These are phyloP conservation scores for Drosophila ohnishii DNA, from an alignment of 1,140 invertebrate genomes.

Conservation along the genomic window DNA sequence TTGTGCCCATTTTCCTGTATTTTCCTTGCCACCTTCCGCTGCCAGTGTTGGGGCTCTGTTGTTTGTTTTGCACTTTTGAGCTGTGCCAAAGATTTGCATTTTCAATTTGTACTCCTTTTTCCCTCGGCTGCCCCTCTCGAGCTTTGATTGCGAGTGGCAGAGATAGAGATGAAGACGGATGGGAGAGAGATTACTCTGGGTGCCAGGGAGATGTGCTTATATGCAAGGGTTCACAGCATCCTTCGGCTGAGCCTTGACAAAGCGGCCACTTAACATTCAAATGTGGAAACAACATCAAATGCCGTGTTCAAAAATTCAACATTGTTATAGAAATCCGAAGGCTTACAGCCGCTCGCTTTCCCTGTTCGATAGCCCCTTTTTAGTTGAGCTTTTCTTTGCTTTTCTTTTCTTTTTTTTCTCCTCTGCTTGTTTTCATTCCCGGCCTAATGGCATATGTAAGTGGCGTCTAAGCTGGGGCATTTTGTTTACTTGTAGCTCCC, in stretches of 20 bases:
- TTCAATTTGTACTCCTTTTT: conserved; percentile 63
- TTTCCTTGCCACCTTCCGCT: not conserved
- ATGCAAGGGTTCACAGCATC: conserved; percentile 29
- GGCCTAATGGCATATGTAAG: conserved; percentile 74
- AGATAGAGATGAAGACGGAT: conserved; percentile 47
- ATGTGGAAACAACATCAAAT: conserved; percentile 63
- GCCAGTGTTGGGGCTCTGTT: conserved; percentile 22
- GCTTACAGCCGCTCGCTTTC: conserved; percentile 51
- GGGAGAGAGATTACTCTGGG: conserved; percentile 31
- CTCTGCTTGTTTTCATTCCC: conserved; percentile 20
- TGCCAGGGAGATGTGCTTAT: conserved; percentile 6
- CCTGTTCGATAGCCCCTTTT: conserved; percentile 37
- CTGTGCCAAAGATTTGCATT: conserved; percentile 75
- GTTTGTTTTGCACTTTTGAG: conserved; percentile 78
- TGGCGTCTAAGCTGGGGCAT: conserved; percentile 66
- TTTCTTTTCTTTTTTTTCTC: not conserved
- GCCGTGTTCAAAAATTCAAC: conserved; percentile 55
- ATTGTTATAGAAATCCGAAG: conserved; percentile 54
- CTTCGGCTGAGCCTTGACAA: conserved; percentile 42
- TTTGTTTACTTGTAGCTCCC: conserved; percentile 51
- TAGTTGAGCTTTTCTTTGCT: conserved; percentile 4
- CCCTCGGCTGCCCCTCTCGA: conserved; percentile 4
- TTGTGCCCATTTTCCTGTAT: not conserved
- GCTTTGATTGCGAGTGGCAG: conserved; percentile 33
- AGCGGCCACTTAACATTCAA: conserved; percentile 60